Evolutionary conservation across 2,113 vertebrate genomes (phyloP).

Genomic region (Brachirus orientalis): DNA sequence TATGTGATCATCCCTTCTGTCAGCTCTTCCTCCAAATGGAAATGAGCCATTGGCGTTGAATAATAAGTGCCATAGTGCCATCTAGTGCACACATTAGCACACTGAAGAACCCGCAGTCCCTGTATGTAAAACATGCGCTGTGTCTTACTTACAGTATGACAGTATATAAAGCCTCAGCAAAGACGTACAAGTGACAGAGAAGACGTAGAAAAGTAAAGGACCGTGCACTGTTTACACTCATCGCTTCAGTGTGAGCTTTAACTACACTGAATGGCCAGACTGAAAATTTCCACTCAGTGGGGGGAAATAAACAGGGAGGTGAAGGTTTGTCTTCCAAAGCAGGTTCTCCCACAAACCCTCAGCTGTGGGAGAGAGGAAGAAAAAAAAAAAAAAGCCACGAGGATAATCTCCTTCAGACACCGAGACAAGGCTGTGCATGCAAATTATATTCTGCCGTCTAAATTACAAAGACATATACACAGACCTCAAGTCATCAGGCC

Average conservation of each 20-base stretch:
- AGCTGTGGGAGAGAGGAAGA: slow-evolving; percentile 12
- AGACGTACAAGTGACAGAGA: slow-evolving; percentile 7
- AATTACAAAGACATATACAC: slow-evolving; percentile 71
- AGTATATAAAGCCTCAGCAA: neutral
- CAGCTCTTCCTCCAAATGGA: slow-evolving; percentile 54
- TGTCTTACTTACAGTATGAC: neutral
- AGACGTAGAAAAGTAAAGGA: slow-evolving; percentile 7
- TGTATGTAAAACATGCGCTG: slow-evolving; percentile 15
- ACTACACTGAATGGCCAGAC: slow-evolving; percentile 50
- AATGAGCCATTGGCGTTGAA: slow-evolving; percentile 54
- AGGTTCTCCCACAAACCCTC: slow-evolving; percentile 63
- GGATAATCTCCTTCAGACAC: slow-evolving; percentile 65
- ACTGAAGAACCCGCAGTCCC: slow-evolving; percentile 48
- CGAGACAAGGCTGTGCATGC: slow-evolving; percentile 68
- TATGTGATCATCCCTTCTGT: slow-evolving; percentile 63
- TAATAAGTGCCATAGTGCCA: slow-evolving; percentile 80
- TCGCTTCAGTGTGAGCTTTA: slow-evolving; percentile 32
- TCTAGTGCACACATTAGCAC: slow-evolving; percentile 75
- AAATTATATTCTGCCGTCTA: slow-evolving; percentile 71
- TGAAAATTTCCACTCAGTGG: slow-evolving; percentile 53
- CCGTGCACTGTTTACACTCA: slow-evolving; percentile 25
- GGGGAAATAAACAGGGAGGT: slow-evolving; percentile 61
- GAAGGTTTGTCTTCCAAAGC: slow-evolving; percentile 64
- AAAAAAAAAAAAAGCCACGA: slow-evolving; percentile 40
- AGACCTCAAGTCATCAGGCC: slow-evolving; percentile 70